Conservation (phyloP, 2,888 invertebrate species). For the Tridacna gigas region DNA sequence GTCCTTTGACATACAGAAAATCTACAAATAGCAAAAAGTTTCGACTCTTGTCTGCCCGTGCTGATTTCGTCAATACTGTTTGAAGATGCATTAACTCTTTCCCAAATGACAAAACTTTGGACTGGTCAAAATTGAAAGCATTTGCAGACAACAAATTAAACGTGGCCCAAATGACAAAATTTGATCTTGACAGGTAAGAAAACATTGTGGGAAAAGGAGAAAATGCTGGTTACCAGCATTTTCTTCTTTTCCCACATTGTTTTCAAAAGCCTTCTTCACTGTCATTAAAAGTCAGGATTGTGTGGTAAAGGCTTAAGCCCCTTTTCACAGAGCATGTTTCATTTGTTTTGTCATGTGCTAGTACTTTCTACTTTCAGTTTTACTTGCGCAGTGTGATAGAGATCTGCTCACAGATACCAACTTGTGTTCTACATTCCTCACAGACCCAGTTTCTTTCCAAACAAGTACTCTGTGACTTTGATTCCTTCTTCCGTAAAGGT, state of each 20-base stretch:
- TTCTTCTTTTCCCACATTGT: not conserved
- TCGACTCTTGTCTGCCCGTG: too few species aligned
- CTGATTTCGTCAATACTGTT: too few species aligned
- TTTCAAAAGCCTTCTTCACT: not conserved
- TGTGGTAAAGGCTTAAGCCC: not conserved
- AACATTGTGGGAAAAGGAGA: too few species aligned
- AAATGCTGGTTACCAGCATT: not conserved
- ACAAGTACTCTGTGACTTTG: slow-evolving; percentile 81
- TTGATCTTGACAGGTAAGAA: too few species aligned
- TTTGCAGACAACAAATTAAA: too few species aligned
- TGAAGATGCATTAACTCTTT: too few species aligned
- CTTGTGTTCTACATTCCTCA: slow-evolving; percentile 78
- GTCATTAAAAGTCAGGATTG: not conserved
- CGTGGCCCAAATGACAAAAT: too few species aligned
- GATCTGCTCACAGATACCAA: slow-evolving; percentile 73
- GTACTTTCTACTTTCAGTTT: slow-evolving; percentile 64
- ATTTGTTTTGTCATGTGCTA: not conserved
- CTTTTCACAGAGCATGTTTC: too few species aligned
- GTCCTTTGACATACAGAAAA: too few species aligned
- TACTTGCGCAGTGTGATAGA: slow-evolving; percentile 77
- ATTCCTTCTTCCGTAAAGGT: slow-evolving; percentile 82
- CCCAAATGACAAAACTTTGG: too few species aligned
- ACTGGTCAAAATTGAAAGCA: too few species aligned
- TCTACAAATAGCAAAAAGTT: too few species aligned
- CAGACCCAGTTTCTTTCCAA: slow-evolving; percentile 76